A percentile compares a stretch with the other conserved stretches of the same genome.
These are phyloP conservation scores for Dynastes tityus DNA, from an alignment of 2,888 invertebrate genomes.

Conservation along the genomic window DNA sequence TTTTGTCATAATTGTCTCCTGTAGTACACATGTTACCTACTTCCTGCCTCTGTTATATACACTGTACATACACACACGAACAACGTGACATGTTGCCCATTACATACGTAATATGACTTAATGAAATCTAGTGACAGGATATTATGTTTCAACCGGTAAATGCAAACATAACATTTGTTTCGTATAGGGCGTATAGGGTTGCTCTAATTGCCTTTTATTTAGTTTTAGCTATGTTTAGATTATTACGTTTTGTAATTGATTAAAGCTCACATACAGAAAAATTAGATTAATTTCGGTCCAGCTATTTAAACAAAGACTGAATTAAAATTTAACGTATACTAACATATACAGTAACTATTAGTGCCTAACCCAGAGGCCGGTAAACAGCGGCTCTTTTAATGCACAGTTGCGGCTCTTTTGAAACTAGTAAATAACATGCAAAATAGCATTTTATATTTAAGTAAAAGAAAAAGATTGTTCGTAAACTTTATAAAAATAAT, in stretches of 20 bases:
- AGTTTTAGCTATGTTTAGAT: not conserved
- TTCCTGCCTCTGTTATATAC: constrained; percentile 16
- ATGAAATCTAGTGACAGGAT: not conserved
- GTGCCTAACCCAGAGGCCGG: not conserved
- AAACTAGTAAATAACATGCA: not conserved
- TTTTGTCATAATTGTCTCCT: constrained; percentile 34
- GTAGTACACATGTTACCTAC: constrained; percentile 37
- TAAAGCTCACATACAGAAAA: not conserved
- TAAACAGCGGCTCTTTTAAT: not conserved
- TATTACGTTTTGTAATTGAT: not conserved
- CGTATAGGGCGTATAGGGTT: not conserved
- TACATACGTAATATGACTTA: not conserved
- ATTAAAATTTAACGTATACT: not conserved
- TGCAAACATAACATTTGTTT: not conserved
- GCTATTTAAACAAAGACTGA: no score
- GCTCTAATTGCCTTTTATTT: not conserved
- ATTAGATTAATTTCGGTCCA: not conserved
- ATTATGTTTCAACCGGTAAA: not conserved
- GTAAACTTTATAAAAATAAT: no score
- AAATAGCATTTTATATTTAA: no score
- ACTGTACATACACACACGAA: not conserved
- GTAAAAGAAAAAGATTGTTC: no score
- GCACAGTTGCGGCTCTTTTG: no score
- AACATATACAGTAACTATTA: not conserved
- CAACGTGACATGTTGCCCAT: not conserved